Base-by-base conservation (phyloP, 2,113 vertebrate species). In the Lophotis ruficrista region DNA sequence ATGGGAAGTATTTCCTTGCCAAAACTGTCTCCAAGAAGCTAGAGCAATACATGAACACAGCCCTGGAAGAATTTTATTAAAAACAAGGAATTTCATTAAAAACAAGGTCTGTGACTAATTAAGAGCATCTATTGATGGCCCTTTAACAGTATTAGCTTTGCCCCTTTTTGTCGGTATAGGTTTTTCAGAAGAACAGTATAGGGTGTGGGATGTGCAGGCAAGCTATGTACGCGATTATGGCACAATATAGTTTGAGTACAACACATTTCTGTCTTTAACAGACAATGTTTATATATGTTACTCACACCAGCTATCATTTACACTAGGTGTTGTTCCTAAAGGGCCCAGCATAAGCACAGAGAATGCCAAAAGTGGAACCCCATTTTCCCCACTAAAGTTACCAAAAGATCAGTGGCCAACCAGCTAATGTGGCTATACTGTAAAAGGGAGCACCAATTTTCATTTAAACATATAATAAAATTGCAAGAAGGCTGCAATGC, bases 151-250 rank as follows among this genome's bases (percentile, higher is more conserved):
- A 70, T 9, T 12, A 71, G 13, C 53, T 45, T 57, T 43, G n/a
- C 24, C 22, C 57, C 53, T 53, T 83, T 68, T 27, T 47, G 24
- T 14, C 53, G 31, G 45, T 10, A 17, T 0, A 69, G 73, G 14
- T 47, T 84, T 86, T 89, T 71, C 56, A 56, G 79, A n/a, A 25
- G 30, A 72, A 27, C 58, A 56, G 51, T 19, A 28, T 6, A 51
- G 57, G 14, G 11, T 1, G 1, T 21, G 18, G 64, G 24, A 33
- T 16, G 10, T 2, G 2, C 56, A 60, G 41, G 82, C 12, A 53
- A 86, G 50, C 18, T 30, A 21, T 54, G 16, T 0, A 0, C 18
- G 37, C 4, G 2, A 23, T 56, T 28, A 5, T 5, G 4, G 66
- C 53, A 61, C 4, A 43, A 24, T 7, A 28, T 4, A 53, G 28